These are phyloP conservation scores for Ectropis crepuscularia DNA, from an alignment of 2,888 invertebrate species.

Conservation along the genomic window DNA sequence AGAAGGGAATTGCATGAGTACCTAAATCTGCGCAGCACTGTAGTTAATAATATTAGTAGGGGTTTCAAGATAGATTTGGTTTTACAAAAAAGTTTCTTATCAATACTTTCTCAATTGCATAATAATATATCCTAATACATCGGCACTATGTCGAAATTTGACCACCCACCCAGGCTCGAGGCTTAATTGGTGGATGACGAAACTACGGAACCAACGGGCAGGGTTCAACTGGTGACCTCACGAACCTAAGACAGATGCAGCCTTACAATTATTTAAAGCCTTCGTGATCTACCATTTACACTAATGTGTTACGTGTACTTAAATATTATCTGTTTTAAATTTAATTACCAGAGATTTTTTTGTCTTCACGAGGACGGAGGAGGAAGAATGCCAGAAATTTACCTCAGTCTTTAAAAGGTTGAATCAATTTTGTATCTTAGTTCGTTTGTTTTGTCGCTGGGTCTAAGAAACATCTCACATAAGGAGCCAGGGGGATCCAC, in stretches of 20 bases:
- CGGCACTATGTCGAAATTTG: conserved; percentile 6
- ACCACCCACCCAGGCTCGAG: conserved; percentile 7
- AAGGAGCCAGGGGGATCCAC: too few relatives aligned
- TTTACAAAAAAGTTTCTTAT: too few relatives aligned
- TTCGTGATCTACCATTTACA: conserved; percentile 63
- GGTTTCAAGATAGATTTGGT: too few relatives aligned
- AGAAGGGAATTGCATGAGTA: too few relatives aligned
- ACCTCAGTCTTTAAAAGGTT: too few relatives aligned
- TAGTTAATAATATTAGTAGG: too few relatives aligned
- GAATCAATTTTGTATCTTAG: too few relatives aligned
- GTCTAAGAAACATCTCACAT: too few relatives aligned
- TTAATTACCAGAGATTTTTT: not conserved
- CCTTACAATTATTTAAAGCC: conserved; percentile 67
- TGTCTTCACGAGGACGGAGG: too few relatives aligned
- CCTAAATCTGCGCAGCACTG: too few relatives aligned
- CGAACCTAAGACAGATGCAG: conserved; percentile 57
- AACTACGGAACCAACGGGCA: conserved; percentile 57
- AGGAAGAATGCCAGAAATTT: too few relatives aligned
- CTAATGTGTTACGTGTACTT: conserved; percentile 29
- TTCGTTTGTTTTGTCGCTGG: too few relatives aligned
- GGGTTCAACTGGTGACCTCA: conserved; percentile 67
- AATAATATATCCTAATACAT: not conserved
- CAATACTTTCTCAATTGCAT: not conserved
- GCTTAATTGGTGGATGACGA: conserved; percentile 49
- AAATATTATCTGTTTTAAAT: conserved; percentile 4